Base-by-base conservation (phyloP, 2,797 vertebrate genomes). In the Fundulus diaphanus region DNA sequence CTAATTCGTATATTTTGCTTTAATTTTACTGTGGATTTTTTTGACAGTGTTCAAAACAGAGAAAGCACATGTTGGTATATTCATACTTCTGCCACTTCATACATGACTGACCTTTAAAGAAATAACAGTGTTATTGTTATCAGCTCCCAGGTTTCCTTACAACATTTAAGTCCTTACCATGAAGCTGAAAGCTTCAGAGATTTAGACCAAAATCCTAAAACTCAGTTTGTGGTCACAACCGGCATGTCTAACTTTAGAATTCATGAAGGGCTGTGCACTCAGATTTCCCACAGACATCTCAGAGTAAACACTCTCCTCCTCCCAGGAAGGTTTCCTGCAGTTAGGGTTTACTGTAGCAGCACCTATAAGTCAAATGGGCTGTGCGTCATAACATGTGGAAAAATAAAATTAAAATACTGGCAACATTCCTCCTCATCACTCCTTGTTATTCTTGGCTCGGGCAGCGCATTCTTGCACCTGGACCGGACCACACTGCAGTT, bases 371-470 rank as follows among this genome's bases (percentile, higher is more conserved):
- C 35, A 46, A 72, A 82, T 12, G 73, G 59, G 71, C 63, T 66
- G 81, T 74, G 82, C 67, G 78, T 88, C 89, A 88, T 79, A 73
- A 4, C 31, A 57, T 57, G 54, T 56, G 51, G 31, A 35, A 49
- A 78, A 35, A n/a, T 59, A 61, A 61, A 49, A 74, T 20, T 20
- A 74, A 69, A 70, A 52, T 72, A 48, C 20, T 74, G 74, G 77
- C 78, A 72, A 84, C 87, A 92, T 90, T 89, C 89, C 83, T 81
- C 73, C 63, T 80, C 85, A 84, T 86, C 78, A 82, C 63, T 77
- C 76, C 37, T n/a, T 93, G 89, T 93, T 93, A 61, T 92, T 92
- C 83, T 92, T 92, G 92, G 92, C 89, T 7, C 67, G 20, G 11
- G 33, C 2, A 37, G 51, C 0, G 51, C 87, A 91, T 93, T 93